Conservation (phyloP, 2,888 invertebrate species). For the Teinopalpus imperialis region DNA sequence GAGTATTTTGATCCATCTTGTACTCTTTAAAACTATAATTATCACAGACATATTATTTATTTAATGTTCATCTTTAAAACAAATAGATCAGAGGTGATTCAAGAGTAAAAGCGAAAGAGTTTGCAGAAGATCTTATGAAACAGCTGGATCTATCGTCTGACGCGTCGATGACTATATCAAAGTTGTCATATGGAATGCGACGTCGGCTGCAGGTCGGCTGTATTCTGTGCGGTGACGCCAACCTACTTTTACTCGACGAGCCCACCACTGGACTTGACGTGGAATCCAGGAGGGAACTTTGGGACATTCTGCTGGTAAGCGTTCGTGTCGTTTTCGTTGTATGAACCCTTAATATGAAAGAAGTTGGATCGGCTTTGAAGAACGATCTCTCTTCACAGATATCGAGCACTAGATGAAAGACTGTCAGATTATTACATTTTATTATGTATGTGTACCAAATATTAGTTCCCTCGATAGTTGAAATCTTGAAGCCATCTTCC, state of each 20-base stretch:
- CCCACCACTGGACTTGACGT: conserved; percentile 94
- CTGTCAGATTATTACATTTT: too few species aligned
- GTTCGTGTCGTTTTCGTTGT: too few species aligned
- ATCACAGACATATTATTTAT: neutral
- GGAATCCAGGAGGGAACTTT: conserved; percentile 88
- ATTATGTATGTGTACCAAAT: too few species aligned
- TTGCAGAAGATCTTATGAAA: conserved; percentile 14
- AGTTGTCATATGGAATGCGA: conserved; percentile 92
- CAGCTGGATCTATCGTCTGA: conserved; percentile 66
- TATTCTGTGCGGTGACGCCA: conserved; percentile 89
- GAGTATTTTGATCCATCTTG: too few species aligned
- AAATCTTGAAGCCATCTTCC: too few species aligned
- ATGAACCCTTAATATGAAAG: too few species aligned
- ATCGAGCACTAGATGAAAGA: too few species aligned
- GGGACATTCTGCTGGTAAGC: conserved; percentile 74
- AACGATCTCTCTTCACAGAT: too few species aligned
- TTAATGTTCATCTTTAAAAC: neutral
- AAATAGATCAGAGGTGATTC: conserved; percentile 11
- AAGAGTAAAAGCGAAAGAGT: neutral
- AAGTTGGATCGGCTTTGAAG: too few species aligned
- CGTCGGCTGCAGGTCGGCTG: conserved; percentile 90
- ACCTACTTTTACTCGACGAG: conserved; percentile 84
- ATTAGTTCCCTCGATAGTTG: too few species aligned
- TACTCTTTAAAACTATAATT: too few species aligned
- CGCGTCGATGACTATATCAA: conserved; percentile 78